Conservation (phyloP, 2,888 invertebrate species). For the Crioceris asparagi region DNA sequence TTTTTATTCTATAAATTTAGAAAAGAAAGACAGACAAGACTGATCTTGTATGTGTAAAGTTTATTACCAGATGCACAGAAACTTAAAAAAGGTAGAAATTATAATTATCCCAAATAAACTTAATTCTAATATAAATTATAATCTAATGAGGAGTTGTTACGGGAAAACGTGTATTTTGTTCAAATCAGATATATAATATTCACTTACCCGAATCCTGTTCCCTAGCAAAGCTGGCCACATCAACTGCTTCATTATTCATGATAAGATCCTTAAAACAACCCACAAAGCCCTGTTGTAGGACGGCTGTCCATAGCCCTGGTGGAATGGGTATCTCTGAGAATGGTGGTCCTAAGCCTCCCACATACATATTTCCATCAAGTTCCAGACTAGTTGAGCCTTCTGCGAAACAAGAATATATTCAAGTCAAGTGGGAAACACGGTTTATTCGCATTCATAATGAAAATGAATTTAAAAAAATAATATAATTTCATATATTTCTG, state of each 20-base stretch:
- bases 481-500: too few relatives aligned
- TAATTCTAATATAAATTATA: not conserved
- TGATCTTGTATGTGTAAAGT: not conserved
- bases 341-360: conserved; percentile 79
- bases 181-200: too few relatives aligned
- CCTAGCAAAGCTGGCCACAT: conserved; percentile 78
- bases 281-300: conserved; percentile 81
- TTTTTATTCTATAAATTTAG: too few relatives aligned
- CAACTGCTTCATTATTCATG: conserved; percentile 78
- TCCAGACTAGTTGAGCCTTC: conserved; percentile 82
- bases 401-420: too few relatives aligned
- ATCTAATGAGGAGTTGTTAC: not conserved
- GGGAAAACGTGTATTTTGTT: conserved; percentile 3
- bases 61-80: not conserved
- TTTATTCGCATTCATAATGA: too few relatives aligned
- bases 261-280: conserved; percentile 87
- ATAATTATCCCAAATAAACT: not conserved
- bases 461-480: too few relatives aligned
- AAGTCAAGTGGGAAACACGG: too few relatives aligned
- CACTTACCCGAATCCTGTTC: conserved; percentile 77
- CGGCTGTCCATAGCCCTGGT: conserved; percentile 82
- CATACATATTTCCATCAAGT: conserved; percentile 75
- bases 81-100: not conserved
- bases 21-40: too few relatives aligned
- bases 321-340: conserved; percentile 70